Base-by-base conservation (phyloP, 1,140 invertebrate genomes). In the Papilio glaucus region DNA sequence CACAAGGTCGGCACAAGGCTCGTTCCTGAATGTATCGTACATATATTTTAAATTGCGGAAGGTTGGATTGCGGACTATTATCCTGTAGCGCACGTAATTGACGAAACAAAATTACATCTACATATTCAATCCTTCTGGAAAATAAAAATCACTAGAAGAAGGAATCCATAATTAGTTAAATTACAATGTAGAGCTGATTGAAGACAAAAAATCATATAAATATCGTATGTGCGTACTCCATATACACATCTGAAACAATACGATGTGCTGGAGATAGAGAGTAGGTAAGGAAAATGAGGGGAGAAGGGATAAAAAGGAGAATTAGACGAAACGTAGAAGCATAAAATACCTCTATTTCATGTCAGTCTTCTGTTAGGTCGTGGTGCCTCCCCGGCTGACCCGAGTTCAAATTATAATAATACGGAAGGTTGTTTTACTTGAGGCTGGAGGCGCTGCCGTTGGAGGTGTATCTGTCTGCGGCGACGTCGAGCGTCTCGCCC, bases 401-500 rank as follows among this genome's bases (percentile, higher is more conserved):
- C 7, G 15, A 21, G 15, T 42, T 49, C n/a, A n/a, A n/a, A n/a
- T n/a, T n/a, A n/a, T n/a, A n/a, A n/a, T n/a, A n/a, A n/a, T n/a
- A n/a, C n/a, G n/a, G n/a, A n/a, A n/a, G n/a, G n/a, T n/a, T n/a
- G n/a, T n/a, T 81, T 81, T 72, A 93, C 94, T 95, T 94, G 62
- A 96, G 94, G 77, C 96, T 94, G 82, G 95, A 95, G 61, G 94
- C 94, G 77, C 95, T 95, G 73, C 95, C 95, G 84, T 95, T 96
- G 78, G 94, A 95, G 29, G 94, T 95, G 92, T 95, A 97, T 70
- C 95, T 90, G 85, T 96, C 96, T 18, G 95, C 94, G 67, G 95
- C 95, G 62, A 97, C 95, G 87, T 97, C 96, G 61, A 97, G 89
- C 26, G 96, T 97, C 90, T 97, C 96, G 10, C 96, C 96, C 15